Evolutionary conservation across 1,140 invertebrate genomes (phyloP), one percentile per base, ranked within the genome.

Genomic region (Elymnias hypermnestra): DNA sequence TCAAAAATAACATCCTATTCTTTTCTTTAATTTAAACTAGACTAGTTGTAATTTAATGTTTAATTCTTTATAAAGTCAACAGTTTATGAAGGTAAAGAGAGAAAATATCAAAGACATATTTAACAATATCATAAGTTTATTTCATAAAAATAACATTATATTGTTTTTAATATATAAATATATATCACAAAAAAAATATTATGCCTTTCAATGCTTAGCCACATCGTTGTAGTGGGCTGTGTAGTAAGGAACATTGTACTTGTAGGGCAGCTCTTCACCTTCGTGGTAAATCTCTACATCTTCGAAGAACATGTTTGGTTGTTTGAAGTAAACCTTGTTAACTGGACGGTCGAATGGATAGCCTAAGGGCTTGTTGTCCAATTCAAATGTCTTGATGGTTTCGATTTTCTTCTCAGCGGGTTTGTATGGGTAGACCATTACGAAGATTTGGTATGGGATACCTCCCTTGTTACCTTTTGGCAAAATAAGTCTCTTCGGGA

Each of bases 291-390:
- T 88, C 43, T 74, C 71, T 13, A 92, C 86, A 49, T 92, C 91
- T 49, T 91, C 79, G 63, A 90, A 89, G 79, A 87, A 90, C 72
- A 92, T 90, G 73, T 93, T 93, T 2, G 89, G 86, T 37, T 91
- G 88, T 48, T 87, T 72, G 77, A 89, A 90, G 70, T 85, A 87
- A 49, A 78, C 66, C 29, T 86, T 86, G 41, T 87, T 66, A 39
- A 90, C 85, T 12, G 88, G 88, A 40, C 91, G 87, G 64, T 93
- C 92, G 57, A 93, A 90, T 13, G 91, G 91, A 83, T 89, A 93
- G 7, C 90, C 91, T 58, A 91, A 88, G 25, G 90, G 85, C 35
- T 87, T 72, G 37, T 74, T 63, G 59, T 89, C 88, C 13, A 76
- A 53, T 35, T 82, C 72, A 39, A 62, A 72, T 6, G 52, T 45